Evolutionary conservation across 2,113 vertebrate species (phyloP).

Genomic region (Thalassarche chlororhynchos): DNA sequence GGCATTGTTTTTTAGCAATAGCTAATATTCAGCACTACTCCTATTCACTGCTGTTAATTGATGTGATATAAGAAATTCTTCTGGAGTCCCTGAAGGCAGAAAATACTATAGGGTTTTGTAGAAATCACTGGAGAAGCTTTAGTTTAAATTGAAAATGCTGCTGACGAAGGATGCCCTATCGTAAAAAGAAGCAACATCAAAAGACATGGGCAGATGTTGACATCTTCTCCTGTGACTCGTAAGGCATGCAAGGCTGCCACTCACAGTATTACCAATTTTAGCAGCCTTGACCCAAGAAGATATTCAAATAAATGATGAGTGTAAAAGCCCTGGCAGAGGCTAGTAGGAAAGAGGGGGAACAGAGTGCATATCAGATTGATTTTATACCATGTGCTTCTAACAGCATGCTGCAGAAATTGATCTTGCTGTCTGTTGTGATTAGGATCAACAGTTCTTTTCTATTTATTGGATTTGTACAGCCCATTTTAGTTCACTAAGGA

Average conservation of each 20-base stretch:
- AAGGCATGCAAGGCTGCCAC: neutral
- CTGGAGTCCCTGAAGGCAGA: neutral
- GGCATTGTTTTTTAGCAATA: neutral
- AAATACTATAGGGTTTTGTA: neutral
- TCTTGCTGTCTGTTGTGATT: conserved; percentile 5
- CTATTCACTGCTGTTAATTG: neutral
- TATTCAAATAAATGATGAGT: neutral
- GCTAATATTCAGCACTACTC: neutral
- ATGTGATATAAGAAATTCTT: neutral
- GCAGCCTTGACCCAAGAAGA: neutral
- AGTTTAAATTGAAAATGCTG: neutral
- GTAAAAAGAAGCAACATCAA: neutral
- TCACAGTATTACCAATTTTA: neutral
- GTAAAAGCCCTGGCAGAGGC: neutral
- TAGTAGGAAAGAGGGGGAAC: neutral
- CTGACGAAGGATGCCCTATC: neutral
- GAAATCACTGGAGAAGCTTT: neutral
- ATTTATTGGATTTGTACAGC: neutral
- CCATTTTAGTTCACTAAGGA: neutral
- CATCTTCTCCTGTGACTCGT: neutral
- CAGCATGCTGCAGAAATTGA: neutral
- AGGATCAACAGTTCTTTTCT: neutral
- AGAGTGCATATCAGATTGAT: neutral
- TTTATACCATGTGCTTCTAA: neutral
- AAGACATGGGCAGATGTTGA: neutral